Conservation (phyloP, 2,888 invertebrate species). For the Ophion costatus region DNA sequence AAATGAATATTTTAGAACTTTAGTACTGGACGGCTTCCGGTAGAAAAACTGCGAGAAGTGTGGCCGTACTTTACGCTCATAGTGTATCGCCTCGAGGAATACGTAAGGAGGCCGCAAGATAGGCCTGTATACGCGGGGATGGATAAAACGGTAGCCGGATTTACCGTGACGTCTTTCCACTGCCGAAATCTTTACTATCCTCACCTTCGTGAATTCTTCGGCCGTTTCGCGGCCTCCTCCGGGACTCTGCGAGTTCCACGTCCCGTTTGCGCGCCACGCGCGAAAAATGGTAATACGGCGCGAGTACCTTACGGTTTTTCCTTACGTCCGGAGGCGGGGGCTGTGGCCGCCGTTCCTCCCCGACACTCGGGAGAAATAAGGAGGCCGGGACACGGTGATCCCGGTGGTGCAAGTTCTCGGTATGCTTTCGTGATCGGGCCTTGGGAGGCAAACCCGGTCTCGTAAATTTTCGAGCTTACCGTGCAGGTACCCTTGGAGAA, state of each 20-base stretch:
- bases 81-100: neutral
- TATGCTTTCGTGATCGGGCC: neutral
- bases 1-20: neutral
- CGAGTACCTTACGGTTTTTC: neutral
- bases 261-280: neutral
- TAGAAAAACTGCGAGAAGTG: neutral
- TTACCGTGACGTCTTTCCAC: slow-evolving; percentile 10
- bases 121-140: neutral
- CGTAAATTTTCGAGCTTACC: slow-evolving; percentile 49
- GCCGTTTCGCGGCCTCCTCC: neutral
- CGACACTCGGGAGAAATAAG: slow-evolving; percentile 25
- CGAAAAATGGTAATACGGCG: neutral
- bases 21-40: neutral
- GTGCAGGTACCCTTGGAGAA: slow-evolving; percentile 51
- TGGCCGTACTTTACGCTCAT: neutral
- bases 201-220: neutral
- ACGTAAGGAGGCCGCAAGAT: neutral
- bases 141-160: slow-evolving; percentile 44
- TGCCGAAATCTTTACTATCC: slow-evolving; percentile 12
- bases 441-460: neutral
- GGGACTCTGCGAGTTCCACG: slow-evolving; percentile 34
- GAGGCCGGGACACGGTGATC: neutral
- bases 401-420: slow-evolving; percentile 8
- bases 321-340: slow-evolving; percentile 12
- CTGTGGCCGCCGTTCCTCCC: neutral